These are phyloP conservation scores for Martes martes DNA, from an alignment of 2,113 vertebrate species.

Conservation along the genomic window DNA sequence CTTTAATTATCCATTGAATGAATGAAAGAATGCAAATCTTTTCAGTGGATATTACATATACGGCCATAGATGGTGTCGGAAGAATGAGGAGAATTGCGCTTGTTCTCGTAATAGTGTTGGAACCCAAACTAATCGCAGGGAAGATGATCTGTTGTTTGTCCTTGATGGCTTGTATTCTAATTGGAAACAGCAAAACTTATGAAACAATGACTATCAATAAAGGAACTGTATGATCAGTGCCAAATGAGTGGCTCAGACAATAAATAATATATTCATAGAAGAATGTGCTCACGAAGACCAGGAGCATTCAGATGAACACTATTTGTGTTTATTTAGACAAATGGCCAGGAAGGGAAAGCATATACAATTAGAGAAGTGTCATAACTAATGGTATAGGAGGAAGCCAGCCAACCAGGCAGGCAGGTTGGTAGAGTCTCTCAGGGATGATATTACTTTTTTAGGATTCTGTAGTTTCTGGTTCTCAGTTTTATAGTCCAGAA, in stretches of 20 bases:
- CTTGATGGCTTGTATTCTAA: slow-evolving; percentile 16
- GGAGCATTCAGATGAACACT: not conserved
- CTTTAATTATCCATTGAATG: not conserved
- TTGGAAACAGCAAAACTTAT: not conserved
- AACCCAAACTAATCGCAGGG: not conserved
- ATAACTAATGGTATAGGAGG: not conserved
- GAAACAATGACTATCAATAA: not conserved
- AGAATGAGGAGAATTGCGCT: not conserved
- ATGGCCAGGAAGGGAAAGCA: not conserved
- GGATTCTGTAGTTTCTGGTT: not conserved
- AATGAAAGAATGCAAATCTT: not conserved
- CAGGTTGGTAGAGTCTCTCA: not conserved
- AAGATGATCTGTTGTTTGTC: not conserved
- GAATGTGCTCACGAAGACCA: not conserved
- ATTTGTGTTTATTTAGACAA: not conserved
- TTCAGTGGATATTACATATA: not conserved
- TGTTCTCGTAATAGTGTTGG: not conserved
- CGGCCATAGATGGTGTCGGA: not conserved
- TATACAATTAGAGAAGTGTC: not conserved
- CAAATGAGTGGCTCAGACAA: not conserved
- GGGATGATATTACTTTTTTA: not conserved
- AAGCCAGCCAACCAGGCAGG: not conserved
- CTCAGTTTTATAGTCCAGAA: slow-evolving; percentile 1
- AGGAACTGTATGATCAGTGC: not conserved
- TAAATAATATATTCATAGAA: not conserved